These are phyloP conservation scores for Nannoperca obscura DNA, from an alignment of 2,797 vertebrate genomes.

Conservation along the genomic window DNA sequence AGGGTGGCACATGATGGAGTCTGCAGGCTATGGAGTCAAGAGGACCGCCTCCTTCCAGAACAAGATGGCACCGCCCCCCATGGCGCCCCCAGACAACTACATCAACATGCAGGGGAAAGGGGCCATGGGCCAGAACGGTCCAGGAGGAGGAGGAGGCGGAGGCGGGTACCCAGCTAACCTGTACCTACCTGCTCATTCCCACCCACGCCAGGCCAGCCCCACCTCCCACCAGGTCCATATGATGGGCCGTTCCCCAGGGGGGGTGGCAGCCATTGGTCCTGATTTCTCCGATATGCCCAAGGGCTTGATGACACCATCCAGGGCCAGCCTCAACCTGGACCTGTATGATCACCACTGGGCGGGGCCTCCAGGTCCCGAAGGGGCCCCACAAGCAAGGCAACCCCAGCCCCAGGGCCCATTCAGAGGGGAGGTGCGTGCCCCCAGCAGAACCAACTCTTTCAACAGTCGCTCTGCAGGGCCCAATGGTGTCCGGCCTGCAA, in stretches of 20 bases:
- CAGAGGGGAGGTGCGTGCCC: constrained; percentile 89
- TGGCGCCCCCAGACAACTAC: constrained; percentile 88
- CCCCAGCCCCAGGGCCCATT: constrained; percentile 89
- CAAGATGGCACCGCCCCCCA: constrained; percentile 85
- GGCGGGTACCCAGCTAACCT: constrained; percentile 87
- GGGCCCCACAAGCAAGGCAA: constrained; percentile 86
- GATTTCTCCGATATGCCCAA: constrained; percentile 93
- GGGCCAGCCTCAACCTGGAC: constrained; percentile 94
- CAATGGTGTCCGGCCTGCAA: constrained; percentile 83
- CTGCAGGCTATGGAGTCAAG: constrained; percentile 90
- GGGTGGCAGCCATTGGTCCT: constrained; percentile 82
- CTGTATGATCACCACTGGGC: constrained; percentile 93
- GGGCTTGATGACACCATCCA: constrained; percentile 89
- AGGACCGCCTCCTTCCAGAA: constrained; percentile 96
- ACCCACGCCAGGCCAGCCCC: constrained; percentile 92
- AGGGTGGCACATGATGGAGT: constrained; percentile 90
- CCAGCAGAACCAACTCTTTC: constrained; percentile 96
- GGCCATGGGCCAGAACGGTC: constrained; percentile 84
- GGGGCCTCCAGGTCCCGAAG: constrained; percentile 82
- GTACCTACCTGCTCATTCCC: constrained; percentile 89
- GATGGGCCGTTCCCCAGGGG: constrained; percentile 87
- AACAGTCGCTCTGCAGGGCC: constrained; percentile 91
- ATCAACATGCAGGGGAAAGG: constrained; percentile 90
- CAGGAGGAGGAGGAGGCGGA: constrained; percentile 82
- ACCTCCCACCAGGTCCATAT: constrained; percentile 93